These are phyloP conservation scores for Ceratitis capitata DNA, from an alignment of 1,140 invertebrate genomes.

Conservation along the genomic window DNA sequence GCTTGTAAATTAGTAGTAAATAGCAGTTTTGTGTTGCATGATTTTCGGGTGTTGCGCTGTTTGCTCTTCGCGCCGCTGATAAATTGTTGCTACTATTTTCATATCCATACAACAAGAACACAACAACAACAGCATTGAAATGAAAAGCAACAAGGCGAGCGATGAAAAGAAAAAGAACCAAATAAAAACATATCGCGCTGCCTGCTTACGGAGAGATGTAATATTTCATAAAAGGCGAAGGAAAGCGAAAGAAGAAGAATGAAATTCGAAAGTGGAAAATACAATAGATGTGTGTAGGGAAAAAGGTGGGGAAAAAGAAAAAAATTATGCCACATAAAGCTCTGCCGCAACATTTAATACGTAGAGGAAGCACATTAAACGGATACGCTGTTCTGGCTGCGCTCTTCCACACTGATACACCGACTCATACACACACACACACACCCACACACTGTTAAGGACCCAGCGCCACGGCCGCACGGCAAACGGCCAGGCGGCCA, in stretches of 20 bases:
- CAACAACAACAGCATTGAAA: background rate
- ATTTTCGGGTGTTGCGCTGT: background rate
- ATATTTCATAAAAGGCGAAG: conserved; percentile 25
- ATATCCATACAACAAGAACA: background rate
- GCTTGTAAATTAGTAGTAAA: background rate
- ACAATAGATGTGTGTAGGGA: no score
- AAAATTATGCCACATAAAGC: background rate
- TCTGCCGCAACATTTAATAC: background rate
- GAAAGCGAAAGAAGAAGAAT: background rate
- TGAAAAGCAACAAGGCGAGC: no score
- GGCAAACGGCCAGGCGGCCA: background rate
- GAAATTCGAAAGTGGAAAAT: no score
- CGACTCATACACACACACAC: background rate
- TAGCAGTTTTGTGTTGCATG: background rate
- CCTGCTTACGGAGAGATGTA: background rate
- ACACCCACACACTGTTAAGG: background rate
- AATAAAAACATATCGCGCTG: no score
- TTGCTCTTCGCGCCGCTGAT: background rate
- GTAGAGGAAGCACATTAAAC: background rate
- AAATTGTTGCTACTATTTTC: background rate
- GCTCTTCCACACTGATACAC: background rate
- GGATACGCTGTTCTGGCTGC: background rate
- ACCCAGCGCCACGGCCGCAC: no score
- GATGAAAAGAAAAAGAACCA: no score
- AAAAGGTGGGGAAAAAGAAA: background rate